Evolutionary conservation across 1,140 invertebrate species (phyloP), one percentile per base, ranked within the genome.

Genomic region (Ectropis grisescens): DNA sequence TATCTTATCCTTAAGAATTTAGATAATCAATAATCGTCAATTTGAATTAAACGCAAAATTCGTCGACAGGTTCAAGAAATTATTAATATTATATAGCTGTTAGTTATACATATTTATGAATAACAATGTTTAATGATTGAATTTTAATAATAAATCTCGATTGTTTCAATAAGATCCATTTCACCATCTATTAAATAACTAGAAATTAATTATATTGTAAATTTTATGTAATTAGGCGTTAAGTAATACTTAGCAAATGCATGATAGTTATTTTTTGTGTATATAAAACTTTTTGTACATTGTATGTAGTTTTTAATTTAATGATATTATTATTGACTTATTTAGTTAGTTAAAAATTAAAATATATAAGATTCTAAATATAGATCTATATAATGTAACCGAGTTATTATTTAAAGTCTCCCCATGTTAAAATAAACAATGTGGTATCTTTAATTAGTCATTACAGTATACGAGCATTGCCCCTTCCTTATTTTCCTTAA

Each of bases 221-320:
- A 51, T 51, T 55, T 44, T 52, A 43, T 40, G 39, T 59, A 19
- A 54, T 51, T 48, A 56, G 53, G 37, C 16, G 3, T 4, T 19
- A 4, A 19, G 16, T 19, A 19, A 3, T 19, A 19, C n/a, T 39
- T 57, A 52, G 43, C 37, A 27, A 46, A 37, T 57, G 53, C 53
- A 52, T 57, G 47, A 38, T 37, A 47, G 56, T 50, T 19, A 19
- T 19, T 8, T 19, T 19, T 59, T 34, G 44, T 59, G 47, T 50
- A 56, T 59, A 58, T 55, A 52, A 52, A 50, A 56, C 33, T 58
- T 53, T 58, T 58, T 49, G 54, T 58, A 58, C 52, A 55, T 19
- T 19, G 8, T 19, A 19, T 55, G 47, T 47, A 47, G 43, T 37
- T 43, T 54, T 46, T 46, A 54, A 46, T 54, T 54, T 54, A 54